Percentiles rank a stretch among this genome's conserved stretches.
Conservation (phyloP, 2,113 vertebrate species). For the Crotalus viridis region DNA sequence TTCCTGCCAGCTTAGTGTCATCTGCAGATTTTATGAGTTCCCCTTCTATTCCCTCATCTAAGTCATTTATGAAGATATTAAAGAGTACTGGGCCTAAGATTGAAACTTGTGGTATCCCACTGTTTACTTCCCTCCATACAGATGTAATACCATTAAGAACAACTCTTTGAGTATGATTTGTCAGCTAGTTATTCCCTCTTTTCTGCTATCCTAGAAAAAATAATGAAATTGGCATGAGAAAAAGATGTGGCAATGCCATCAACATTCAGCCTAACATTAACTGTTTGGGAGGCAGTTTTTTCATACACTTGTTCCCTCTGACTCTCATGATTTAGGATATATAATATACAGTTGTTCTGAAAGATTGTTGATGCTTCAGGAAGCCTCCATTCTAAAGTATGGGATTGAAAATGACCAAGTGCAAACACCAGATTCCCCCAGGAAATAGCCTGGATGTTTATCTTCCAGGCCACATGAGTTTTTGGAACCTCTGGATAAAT, state of each 20-base stretch:
- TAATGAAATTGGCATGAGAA: not conserved
- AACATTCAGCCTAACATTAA: not conserved
- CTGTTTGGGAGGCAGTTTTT: accelerated
- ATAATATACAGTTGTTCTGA: not conserved
- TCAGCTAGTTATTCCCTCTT: not conserved
- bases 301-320: not conserved
- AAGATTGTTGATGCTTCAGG: not conserved
- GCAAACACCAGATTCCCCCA: accelerated
- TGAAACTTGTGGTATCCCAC: no score
- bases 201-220: constrained; percentile 2
- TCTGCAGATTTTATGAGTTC: no score
- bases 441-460: constrained; percentile 49
- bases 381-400: not conserved
- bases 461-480: constrained; percentile 54
- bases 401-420: constrained; percentile 28
- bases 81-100: no score
- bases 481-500: constrained; percentile 38
- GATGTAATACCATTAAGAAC: no score
- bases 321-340: not conserved
- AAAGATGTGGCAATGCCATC: accelerated
- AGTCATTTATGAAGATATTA: no score
- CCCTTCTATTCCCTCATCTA: no score
- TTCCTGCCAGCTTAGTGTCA: no score
- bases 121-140: no score
- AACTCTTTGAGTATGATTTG: no score